phyloP scores from a whole-genome alignment of 64 coral and sea anemone genomes.

The Montipora efflorescens region DNA sequence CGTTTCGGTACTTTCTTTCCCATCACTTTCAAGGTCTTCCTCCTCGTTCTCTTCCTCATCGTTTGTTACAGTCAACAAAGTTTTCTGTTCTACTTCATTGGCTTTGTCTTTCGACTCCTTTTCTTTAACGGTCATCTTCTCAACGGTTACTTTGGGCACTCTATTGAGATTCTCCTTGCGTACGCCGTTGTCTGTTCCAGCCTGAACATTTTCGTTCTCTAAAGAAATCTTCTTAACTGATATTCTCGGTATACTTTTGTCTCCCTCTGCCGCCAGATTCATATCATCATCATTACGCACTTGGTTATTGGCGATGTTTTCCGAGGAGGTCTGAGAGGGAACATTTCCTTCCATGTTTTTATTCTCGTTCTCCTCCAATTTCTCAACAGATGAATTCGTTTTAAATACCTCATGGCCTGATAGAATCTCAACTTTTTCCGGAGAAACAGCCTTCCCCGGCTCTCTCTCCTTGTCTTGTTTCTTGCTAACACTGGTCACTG shows the following conservation, averaged over 20 bases:
- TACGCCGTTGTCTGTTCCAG: not conserved
- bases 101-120: not conserved
- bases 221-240: conserved; percentile 5
- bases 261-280: not conserved
- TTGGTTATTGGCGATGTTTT: not conserved
- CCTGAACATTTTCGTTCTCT: not conserved
- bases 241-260: not conserved
- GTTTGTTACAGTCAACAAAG: not conserved
- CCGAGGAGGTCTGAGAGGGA: not conserved
- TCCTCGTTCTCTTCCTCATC: not conserved
- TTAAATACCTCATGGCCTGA: not conserved
- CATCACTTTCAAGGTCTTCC: not conserved
- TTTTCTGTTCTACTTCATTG: not conserved
- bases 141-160: not conserved
- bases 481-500: not conserved
- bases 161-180: not conserved
- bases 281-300: not conserved
- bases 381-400: not conserved
- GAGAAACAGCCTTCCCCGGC: not conserved
- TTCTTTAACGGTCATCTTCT: not conserved
- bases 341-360: not conserved
- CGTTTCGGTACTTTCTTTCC: not conserved
- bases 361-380: not conserved
- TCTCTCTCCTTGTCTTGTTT: not conserved
- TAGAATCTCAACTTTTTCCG: not conserved